Base-by-base conservation (phyloP, 2,888 invertebrate genomes). In the Sipha maydis region DNA sequence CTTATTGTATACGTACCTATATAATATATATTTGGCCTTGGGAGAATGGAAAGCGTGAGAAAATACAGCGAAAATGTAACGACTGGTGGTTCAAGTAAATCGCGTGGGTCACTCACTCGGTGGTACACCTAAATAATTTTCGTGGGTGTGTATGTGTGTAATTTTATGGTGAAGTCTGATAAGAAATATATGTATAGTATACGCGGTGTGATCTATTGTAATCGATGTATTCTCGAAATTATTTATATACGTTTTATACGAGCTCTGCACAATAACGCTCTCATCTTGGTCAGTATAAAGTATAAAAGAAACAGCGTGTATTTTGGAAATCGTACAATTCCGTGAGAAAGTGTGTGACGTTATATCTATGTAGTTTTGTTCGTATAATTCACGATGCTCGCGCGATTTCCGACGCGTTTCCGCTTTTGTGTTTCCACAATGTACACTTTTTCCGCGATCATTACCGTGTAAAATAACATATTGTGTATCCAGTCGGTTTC, bases 401-500 rank as follows among this genome's bases (percentile, higher is more conserved):
- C 67, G 17, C n/a, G 67, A 80, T 80, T 80, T 38, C 19, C 67
- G 28, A 67, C 41, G 17, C 41, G 17, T 67, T 67, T 80, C 28
- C 25, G 31, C 31, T 79, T 79, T 34, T 38, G 34, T 61, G 28
- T 69, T n/a, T 25, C 69, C 28, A 21, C 61, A 61, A 11, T 69
- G 5, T 17, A 14, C 17, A 61, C 34, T 79, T 56, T n/a, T 14
- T 56, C 31, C 34, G 28, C 28, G n/a, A 69, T 69, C 11, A 69
- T 69, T 69, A n/a, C 11, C 21, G 69, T 69, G 25, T 69, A n/a
- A n/a, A 67, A 69, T 69, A 69, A 28, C 14, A 73, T 25, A 75
- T 25, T 11, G 31, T 79, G 19, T 41, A 80, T 80, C 67, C 38
- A 73, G n/a, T 83, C 3, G 31, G 83, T 56, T 73, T 56, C 17